phyloP scores from a whole-genome alignment of 2,113 vertebrate species.

The Oreochromis aureus region DNA sequence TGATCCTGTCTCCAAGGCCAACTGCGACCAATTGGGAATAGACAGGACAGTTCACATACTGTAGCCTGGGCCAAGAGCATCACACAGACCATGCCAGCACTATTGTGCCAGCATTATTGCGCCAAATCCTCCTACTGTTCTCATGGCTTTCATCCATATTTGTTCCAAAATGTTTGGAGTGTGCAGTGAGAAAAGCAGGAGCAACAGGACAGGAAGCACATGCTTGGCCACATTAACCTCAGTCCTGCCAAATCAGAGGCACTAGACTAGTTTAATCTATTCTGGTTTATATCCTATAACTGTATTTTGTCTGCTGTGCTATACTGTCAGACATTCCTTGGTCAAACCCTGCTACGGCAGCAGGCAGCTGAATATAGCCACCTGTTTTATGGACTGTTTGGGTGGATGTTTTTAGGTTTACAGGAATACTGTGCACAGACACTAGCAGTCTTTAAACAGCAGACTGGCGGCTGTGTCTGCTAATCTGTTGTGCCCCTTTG shows the following conservation, averaged over 20 bases:
- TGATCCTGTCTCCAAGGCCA: slow-evolving; percentile 54
- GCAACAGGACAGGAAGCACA: background rate
- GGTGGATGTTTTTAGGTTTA: slow-evolving; percentile 54
- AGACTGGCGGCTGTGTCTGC: slow-evolving; percentile 9
- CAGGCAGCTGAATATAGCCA: slow-evolving; percentile 47
- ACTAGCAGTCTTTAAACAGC: slow-evolving; percentile 1
- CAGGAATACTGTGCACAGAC: slow-evolving; percentile 28
- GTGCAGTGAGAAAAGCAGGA: slow-evolving; percentile 5
- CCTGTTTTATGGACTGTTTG: slow-evolving; percentile 58
- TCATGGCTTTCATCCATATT: slow-evolving; percentile 25
- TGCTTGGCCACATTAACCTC: slow-evolving; percentile 18
- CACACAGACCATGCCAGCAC: background rate
- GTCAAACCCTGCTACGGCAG: slow-evolving; percentile 11
- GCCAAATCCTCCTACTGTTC: slow-evolving; percentile 9
- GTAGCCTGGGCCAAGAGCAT: slow-evolving; percentile 17
- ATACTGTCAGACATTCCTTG: slow-evolving; percentile 43
- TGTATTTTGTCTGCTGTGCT: slow-evolving; percentile 19
- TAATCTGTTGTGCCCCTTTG: slow-evolving; percentile 14
- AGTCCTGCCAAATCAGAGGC: slow-evolving; percentile 6
- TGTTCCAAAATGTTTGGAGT: background rate
- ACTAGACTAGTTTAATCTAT: slow-evolving; percentile 27
- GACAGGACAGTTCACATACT: slow-evolving; percentile 17
- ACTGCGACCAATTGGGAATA: slow-evolving; percentile 44
- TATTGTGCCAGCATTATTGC: background rate
- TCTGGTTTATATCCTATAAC: slow-evolving; percentile 26